These are phyloP conservation scores for Cinara cedri DNA, from an alignment of 2,888 invertebrate genomes.

Conservation along the genomic window DNA sequence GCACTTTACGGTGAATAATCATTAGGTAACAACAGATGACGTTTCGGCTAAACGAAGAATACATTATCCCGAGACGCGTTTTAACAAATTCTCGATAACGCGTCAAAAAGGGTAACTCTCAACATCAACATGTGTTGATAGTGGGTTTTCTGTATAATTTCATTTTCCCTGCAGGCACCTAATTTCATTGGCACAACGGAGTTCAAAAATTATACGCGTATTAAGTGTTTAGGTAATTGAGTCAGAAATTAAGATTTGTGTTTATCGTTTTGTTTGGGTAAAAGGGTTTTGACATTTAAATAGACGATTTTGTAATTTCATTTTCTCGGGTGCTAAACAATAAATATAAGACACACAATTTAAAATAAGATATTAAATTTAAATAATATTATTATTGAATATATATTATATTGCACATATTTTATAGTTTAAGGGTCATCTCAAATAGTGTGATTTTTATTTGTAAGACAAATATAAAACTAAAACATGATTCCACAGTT, in stretches of 20 bases:
- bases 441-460: no score
- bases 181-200: conserved; percentile 1
- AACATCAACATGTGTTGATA: not conserved
- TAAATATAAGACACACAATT: no score
- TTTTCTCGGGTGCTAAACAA: no score
- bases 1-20: conserved; percentile 55
- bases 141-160: conserved; percentile 15
- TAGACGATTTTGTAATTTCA: no score
- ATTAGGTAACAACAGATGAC: conserved; percentile 52
- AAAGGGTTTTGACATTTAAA: not conserved
- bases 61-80: conserved; percentile 34
- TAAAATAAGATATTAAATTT: no score
- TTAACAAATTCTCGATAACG: conserved; percentile 24
- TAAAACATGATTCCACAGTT: no score
- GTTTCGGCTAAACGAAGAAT: conserved; percentile 53
- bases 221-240: no score
- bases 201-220: not conserved
- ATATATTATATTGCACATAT: no score
- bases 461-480: no score
- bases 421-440: no score
- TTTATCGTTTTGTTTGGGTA: not conserved
- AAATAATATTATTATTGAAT: no score
- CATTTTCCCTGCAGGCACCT: not conserved
- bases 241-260: not conserved
- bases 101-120: conserved; percentile 3